Percentiles rank a stretch among this genome's conserved stretches.
Evolutionary conservation across 1,140 invertebrate species (phyloP).

Genomic region (Drosophila persimilis): DNA sequence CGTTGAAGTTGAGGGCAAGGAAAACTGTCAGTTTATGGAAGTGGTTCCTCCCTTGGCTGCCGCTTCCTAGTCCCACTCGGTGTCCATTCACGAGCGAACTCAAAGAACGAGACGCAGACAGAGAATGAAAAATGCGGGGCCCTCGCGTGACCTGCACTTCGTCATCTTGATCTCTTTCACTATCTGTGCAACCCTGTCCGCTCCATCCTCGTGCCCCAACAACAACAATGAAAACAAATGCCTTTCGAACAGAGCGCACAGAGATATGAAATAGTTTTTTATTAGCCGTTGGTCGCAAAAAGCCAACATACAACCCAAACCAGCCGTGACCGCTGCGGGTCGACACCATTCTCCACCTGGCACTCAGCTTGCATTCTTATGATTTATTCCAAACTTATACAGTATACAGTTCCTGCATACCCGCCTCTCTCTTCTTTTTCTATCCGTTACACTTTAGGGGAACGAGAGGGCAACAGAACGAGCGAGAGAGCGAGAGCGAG

Average conservation of each 20-base stretch:
- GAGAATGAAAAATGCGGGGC: constrained; percentile 42
- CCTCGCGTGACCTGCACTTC: constrained; percentile 65
- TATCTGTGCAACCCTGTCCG: background rate
- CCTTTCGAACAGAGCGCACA: constrained; percentile 8
- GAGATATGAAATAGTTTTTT: constrained; percentile 74
- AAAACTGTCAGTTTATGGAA: constrained; percentile 50
- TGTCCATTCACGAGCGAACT: background rate
- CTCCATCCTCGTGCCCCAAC: too few species aligned
- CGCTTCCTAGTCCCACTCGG: constrained; percentile 4
- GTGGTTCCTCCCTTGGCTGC: background rate
- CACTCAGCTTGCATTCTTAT: too few species aligned
- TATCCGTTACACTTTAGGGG: too few species aligned
- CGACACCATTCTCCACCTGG: too few species aligned
- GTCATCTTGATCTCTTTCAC: constrained; percentile 68
- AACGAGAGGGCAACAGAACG: too few species aligned
- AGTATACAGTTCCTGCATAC: too few species aligned
- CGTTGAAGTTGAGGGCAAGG: background rate
- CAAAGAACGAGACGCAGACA: too few species aligned
- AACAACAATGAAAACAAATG: too few species aligned
- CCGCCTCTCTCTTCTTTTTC: too few species aligned
- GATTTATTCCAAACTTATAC: too few species aligned
- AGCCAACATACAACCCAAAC: constrained; percentile 1
- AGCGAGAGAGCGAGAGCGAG: too few species aligned
- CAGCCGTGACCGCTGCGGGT: too few species aligned
- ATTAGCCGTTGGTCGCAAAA: constrained; percentile 45